Base-by-base conservation (phyloP, 2,797 vertebrate species). In the Gallinago stenura region DNA sequence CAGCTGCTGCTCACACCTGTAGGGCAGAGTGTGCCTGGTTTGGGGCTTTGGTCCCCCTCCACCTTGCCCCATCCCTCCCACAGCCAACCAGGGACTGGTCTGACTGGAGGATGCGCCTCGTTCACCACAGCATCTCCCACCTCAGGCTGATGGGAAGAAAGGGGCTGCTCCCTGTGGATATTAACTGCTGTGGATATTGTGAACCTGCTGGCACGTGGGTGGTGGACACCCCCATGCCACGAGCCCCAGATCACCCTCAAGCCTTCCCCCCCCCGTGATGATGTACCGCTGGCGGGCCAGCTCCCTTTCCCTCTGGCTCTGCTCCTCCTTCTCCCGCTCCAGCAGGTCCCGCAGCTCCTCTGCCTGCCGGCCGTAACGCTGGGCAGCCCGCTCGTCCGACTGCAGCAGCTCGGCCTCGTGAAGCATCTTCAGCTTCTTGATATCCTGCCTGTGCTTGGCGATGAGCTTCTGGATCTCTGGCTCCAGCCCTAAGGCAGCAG, bases 391-490 rank as follows among this genome's bases (percentile, higher is more conserved):
- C 78, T 99, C 98, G 0, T 99, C 99, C 0, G 98, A 98, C 97
- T 98, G 99, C 95, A 98, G 98, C 90, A 99, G 98, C 97, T 99
- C 99, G 0, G 98, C 98, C 95, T 99, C 99, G 1, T 99, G 99
- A 21, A 99, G 97, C 33, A 97, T 93, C 76, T 98, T 97, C 95
- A 99, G 98, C 96, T 98, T 98, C 97, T 98, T 98, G 96, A 99
- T 98, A 97, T 99, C 99, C 96, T 99, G 98, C 75, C 98, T 99
- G 97, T 99, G 99, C 93, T 98, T 99, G 12, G 98, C 98, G 16
- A 99, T 98, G 39, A 99, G 98, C 97, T 98, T 99, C 98, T 99
- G 99, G 98, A 99, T 99, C 98, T 99, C 99, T 0, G 99, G 99
- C 96, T 99, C 99, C 96, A 99, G 98, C 45, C 99, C 99, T 99